Evolutionary conservation across 2,888 invertebrate species (phyloP).

Genomic region (Spisula subtruncata): DNA sequence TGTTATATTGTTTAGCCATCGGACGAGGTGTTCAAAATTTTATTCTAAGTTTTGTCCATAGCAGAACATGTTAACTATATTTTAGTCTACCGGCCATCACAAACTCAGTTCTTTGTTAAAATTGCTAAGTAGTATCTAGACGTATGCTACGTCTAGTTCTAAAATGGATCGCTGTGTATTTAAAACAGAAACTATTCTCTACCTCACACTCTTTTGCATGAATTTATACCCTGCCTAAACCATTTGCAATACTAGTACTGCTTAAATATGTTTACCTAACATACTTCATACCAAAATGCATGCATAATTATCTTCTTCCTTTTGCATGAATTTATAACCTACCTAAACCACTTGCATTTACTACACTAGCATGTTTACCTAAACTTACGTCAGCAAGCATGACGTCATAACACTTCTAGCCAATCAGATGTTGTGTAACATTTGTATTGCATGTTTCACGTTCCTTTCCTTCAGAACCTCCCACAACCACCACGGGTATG

Average conservation of each 20-base stretch:
- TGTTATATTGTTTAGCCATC: background rate
- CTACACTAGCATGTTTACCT: no score
- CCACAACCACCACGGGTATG: conserved; percentile 59
- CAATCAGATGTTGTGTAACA: background rate
- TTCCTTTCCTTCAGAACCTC: conserved; percentile 46
- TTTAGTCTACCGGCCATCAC: no score
- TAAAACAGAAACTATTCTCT: no score
- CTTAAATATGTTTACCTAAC: no score
- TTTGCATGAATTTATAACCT: background rate
- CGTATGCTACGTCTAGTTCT: no score
- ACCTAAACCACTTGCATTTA: background rate
- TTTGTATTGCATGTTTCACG: background rate
- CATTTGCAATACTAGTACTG: background rate
- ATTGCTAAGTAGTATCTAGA: no score
- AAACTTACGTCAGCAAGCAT: background rate
- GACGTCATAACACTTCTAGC: background rate
- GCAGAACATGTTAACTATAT: no score
- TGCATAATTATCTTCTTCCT: no score
- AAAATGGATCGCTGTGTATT: no score
- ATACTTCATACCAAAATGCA: no score
- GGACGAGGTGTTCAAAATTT: background rate
- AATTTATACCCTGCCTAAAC: background rate
- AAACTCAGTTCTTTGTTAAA: no score
- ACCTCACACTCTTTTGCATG: background rate
- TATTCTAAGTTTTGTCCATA: no score